Conservation (phyloP, 2,888 invertebrate species). For the Heteromyza rotundicornis region DNA sequence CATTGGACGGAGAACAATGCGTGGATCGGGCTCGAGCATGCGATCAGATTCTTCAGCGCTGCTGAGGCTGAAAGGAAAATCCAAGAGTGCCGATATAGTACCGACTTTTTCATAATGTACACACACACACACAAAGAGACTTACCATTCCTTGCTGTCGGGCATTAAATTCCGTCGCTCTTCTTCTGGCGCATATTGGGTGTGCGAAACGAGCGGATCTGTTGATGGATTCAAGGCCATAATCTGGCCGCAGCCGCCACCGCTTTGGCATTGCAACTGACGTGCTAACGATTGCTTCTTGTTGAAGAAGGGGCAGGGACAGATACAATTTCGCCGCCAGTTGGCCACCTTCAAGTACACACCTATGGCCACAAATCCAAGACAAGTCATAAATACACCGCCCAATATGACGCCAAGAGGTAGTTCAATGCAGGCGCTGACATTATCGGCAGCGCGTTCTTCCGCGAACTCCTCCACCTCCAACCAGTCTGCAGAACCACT, state of each 20-base stretch:
- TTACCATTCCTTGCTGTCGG: constrained; percentile 77
- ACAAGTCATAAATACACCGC: constrained; percentile 69
- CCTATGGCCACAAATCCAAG: constrained; percentile 69
- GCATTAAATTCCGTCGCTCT: constrained; percentile 77
- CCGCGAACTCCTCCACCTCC: constrained; percentile 59
- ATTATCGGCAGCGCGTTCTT: constrained; percentile 24
- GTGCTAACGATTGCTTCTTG: constrained; percentile 53
- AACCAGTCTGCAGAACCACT: constrained; percentile 70
- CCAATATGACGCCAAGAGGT: constrained; percentile 67
- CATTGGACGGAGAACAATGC: constrained; percentile 70
- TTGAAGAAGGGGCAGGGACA: constrained; percentile 47
- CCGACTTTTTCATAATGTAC: neutral
- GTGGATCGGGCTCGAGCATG: constrained; percentile 76
- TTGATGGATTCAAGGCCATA: constrained; percentile 75
- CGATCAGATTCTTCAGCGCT: constrained; percentile 77
- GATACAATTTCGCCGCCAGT: constrained; percentile 56
- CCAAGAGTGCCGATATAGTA: too few relatives aligned
- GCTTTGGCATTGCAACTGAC: constrained; percentile 41
- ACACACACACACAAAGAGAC: constrained; percentile 36
- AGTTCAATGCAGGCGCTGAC: constrained; percentile 7
- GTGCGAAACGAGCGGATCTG: constrained; percentile 74
- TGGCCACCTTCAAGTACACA: constrained; percentile 58
- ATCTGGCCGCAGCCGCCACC: constrained; percentile 60
- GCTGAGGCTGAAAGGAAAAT: constrained; percentile 67
- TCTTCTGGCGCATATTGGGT: constrained; percentile 74